These are phyloP conservation scores for Scomber scombrus DNA, from an alignment of 2,113 vertebrate genomes.

Conservation along the genomic window DNA sequence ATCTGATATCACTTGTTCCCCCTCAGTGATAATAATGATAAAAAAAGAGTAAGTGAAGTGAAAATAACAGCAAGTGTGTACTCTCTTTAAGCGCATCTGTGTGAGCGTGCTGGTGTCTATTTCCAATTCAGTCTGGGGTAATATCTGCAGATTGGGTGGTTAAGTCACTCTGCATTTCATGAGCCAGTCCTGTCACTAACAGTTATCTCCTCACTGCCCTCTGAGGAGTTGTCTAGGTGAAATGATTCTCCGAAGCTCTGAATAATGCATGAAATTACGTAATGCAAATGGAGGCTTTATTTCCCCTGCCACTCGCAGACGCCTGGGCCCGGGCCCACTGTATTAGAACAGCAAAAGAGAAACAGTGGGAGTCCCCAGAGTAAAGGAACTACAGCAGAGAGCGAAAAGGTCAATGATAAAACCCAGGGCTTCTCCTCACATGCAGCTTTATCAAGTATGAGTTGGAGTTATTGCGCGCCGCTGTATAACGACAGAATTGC, in stretches of 20 bases:
- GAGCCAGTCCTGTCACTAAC: slow-evolving; percentile 78
- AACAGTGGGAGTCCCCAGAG: slow-evolving; percentile 71
- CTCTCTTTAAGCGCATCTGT: slow-evolving; percentile 36
- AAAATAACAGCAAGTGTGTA: slow-evolving; percentile 38
- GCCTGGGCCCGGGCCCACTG: slow-evolving; percentile 48
- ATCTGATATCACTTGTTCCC: slow-evolving; percentile 57
- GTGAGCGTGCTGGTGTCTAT: slow-evolving; percentile 43
- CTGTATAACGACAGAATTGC: slow-evolving; percentile 14
- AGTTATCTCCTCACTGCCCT: slow-evolving; percentile 78
- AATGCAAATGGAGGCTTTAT: slow-evolving; percentile 82
- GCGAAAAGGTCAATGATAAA: slow-evolving; percentile 76
- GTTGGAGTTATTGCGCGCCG: slow-evolving; percentile 54
- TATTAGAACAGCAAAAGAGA: slow-evolving; percentile 58
- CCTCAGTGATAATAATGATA: not conserved
- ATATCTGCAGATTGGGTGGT: slow-evolving; percentile 81
- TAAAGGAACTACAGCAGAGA: slow-evolving; percentile 56
- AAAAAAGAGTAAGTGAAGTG: slow-evolving; percentile 8
- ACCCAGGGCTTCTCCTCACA: slow-evolving; percentile 55
- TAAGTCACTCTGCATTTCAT: slow-evolving; percentile 82
- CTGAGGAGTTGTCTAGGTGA: slow-evolving; percentile 77
- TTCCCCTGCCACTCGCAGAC: slow-evolving; percentile 67
- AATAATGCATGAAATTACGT: slow-evolving; percentile 86
- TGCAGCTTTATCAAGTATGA: slow-evolving; percentile 58
- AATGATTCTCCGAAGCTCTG: slow-evolving; percentile 77
- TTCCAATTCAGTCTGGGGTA: slow-evolving; percentile 69